Conservation (phyloP, 2,797 vertebrate genomes). For the Pteronotus mesoamericanus region DNA sequence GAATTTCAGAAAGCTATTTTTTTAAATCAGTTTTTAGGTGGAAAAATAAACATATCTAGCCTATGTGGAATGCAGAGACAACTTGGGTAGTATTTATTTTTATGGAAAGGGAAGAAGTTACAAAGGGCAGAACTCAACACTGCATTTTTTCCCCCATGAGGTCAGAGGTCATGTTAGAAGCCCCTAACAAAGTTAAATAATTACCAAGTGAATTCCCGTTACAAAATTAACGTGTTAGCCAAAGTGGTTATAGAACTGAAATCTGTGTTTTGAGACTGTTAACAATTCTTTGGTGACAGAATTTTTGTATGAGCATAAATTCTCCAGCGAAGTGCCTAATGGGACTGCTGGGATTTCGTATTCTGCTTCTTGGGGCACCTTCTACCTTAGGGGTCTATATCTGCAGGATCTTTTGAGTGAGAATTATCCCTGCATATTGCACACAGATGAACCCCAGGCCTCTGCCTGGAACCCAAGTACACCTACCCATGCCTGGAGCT, state of each 20-base stretch:
- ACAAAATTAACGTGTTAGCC: not conserved
- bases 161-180: not conserved
- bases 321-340: not conserved
- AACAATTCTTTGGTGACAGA: not conserved
- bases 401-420: not conserved
- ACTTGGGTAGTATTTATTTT: conserved; percentile 35
- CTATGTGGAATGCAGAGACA: not conserved
- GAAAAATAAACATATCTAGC: conserved; percentile 44
- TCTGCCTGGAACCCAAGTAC: not conserved
- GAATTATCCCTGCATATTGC: not conserved
- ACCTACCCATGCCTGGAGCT: not conserved
- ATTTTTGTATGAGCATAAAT: not conserved
- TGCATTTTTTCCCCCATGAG: not conserved
- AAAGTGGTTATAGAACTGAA: not conserved
- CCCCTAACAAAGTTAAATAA: not conserved
- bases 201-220: not conserved
- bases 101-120: conserved; percentile 11
- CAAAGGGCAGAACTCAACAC: not conserved
- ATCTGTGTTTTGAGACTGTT: not conserved
- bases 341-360: not conserved
- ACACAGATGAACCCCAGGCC: not conserved
- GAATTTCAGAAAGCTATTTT: conserved; percentile 36
- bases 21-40: conserved; percentile 4
- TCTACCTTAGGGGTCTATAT: not conserved
- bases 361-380: not conserved